Conservation (phyloP, 1,140 invertebrate genomes). For the Lethrus apterus region DNA sequence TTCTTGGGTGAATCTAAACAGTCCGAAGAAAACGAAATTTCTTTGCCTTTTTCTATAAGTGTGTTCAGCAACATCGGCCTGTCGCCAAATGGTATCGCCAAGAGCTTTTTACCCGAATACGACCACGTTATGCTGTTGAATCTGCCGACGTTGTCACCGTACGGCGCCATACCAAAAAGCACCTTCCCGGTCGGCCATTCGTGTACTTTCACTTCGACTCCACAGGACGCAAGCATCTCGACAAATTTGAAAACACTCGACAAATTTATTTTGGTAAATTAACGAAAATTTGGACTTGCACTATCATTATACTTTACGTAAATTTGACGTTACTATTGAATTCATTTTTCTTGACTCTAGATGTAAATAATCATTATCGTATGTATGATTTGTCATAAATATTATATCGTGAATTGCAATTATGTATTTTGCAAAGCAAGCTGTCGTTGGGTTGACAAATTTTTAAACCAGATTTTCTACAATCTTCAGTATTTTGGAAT, state of each 20-base stretch:
- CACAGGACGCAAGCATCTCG: conserved; percentile 26
- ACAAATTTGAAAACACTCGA: background rate
- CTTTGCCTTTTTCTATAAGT: background rate
- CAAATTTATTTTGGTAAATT: background rate
- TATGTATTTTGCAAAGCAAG: too few species aligned
- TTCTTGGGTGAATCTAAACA: background rate
- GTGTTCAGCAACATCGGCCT: conserved; percentile 17
- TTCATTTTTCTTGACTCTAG: too few species aligned
- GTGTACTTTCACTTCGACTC: conserved; percentile 30
- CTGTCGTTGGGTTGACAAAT: too few species aligned
- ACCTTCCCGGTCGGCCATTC: conserved; percentile 24
- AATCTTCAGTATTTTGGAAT: too few species aligned
- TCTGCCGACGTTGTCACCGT: conserved; percentile 10
- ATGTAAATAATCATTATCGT: too few species aligned
- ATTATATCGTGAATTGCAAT: too few species aligned
- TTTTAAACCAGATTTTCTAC: too few species aligned
- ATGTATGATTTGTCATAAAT: too few species aligned
- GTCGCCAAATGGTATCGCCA: conserved; percentile 22
- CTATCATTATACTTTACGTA: background rate
- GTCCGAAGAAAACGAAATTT: background rate
- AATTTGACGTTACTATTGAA: too few species aligned
- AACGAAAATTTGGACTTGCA: background rate
- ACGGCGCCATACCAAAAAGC: conserved; percentile 17
- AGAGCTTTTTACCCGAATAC: conserved; percentile 21
- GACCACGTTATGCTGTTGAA: conserved; percentile 29